Evolutionary conservation across 1,140 invertebrate genomes (phyloP).

Genomic region (Phymastichus coffea): DNA sequence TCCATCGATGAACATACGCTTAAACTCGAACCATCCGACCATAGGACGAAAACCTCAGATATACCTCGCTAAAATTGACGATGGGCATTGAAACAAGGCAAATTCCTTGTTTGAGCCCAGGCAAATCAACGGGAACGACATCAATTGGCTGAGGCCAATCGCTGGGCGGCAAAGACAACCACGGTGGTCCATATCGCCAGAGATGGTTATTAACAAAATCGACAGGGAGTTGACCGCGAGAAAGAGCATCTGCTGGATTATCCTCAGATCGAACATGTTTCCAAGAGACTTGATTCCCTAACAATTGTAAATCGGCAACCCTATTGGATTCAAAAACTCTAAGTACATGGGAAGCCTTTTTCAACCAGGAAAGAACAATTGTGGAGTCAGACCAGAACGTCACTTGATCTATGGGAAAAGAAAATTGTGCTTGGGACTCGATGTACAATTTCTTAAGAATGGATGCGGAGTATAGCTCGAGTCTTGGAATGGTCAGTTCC

Average conservation of each 20-base stretch:
- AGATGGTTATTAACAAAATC: not conserved
- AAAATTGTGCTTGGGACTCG: slow-evolving; percentile 16
- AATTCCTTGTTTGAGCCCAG: not conserved
- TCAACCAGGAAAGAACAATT: too few relatives aligned
- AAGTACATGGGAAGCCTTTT: too few relatives aligned
- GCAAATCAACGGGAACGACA: not conserved
- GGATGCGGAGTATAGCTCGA: slow-evolving; percentile 28
- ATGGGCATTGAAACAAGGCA: not conserved
- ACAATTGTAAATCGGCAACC: slow-evolving; percentile 44
- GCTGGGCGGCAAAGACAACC: not conserved
- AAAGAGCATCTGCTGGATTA: too few relatives aligned
- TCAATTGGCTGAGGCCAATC: not conserved
- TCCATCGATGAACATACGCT: too few relatives aligned
- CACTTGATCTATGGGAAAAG: not conserved
- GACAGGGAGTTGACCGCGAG: slow-evolving; percentile 4
- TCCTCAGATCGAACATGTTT: too few relatives aligned
- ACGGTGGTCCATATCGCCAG: not conserved
- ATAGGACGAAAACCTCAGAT: too few relatives aligned
- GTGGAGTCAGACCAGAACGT: too few relatives aligned
- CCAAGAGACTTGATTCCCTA: slow-evolving; percentile 25
- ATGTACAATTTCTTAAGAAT: slow-evolving; percentile 31
- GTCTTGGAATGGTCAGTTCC: slow-evolving; percentile 39
- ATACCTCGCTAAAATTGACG: not conserved
- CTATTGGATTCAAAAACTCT: too few relatives aligned
- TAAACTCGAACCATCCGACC: too few relatives aligned